phyloP scores from a whole-genome alignment of 2,888 invertebrate species.

The Agrilus biguttatus region DNA sequence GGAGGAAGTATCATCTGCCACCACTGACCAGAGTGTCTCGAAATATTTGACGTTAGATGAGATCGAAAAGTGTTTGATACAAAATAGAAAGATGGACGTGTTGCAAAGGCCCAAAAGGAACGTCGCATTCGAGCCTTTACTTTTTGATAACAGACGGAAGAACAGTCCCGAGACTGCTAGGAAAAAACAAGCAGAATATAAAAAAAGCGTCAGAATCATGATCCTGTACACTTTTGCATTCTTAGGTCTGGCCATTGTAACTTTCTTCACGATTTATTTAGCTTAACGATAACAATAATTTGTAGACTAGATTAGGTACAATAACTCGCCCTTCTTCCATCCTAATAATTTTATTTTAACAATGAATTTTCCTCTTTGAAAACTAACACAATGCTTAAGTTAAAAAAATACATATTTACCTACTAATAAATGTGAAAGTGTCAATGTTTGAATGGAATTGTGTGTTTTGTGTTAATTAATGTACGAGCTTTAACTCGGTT shows the following conservation, averaged over 20 bases:
- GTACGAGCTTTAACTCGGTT: too few relatives aligned
- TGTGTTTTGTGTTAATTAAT: too few relatives aligned
- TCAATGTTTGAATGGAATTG: too few relatives aligned
- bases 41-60: conserved; percentile 2
- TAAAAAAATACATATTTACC: too few relatives aligned
- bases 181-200: conserved; percentile 28
- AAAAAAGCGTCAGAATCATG: conserved; percentile 37
- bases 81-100: conserved; percentile 1
- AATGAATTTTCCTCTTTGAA: too few relatives aligned
- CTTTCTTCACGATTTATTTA: conserved; percentile 41
- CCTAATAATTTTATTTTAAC: too few relatives aligned
- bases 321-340: too few relatives aligned
- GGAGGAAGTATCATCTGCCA: conserved; percentile 10
- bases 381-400: too few relatives aligned
- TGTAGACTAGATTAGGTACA: too few relatives aligned
- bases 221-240: conserved; percentile 42
- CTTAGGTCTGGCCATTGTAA: conserved; percentile 35
- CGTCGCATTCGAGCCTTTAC: conserved; percentile 34
- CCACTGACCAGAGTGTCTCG: too few relatives aligned
- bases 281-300: conserved; percentile 18
- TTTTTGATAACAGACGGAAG: conserved; percentile 34
- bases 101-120: conserved; percentile 19
- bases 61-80: conserved; percentile 4
- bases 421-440: too few relatives aligned
- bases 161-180: conserved; percentile 14